Evolutionary conservation across 2,888 invertebrate species (phyloP).

Genomic region (Syritta pipiens): DNA sequence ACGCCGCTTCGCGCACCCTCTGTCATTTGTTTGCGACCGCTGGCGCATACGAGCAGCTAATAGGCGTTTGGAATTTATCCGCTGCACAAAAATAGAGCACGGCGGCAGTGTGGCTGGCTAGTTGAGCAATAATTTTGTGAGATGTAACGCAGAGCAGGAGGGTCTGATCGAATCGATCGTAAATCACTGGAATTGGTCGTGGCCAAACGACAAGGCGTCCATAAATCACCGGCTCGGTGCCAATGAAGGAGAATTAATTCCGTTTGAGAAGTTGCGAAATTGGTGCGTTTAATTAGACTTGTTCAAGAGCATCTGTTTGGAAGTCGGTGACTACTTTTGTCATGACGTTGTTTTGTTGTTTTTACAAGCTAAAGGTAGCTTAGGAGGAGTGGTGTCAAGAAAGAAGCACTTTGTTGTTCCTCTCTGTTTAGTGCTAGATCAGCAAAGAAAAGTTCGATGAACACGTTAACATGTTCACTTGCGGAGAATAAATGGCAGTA

Average conservation of each 20-base stretch:
- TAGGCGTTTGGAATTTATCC: slow-evolving; percentile 30
- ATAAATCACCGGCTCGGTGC: slow-evolving; percentile 24
- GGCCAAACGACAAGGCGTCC: slow-evolving; percentile 20
- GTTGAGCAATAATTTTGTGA: slow-evolving; percentile 41
- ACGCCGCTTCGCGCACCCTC: background rate
- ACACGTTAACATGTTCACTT: too few relatives aligned
- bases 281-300: background rate
- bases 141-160: slow-evolving; percentile 10
- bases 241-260: background rate
- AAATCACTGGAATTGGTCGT: slow-evolving; percentile 39
- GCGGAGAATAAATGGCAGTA: too few relatives aligned
- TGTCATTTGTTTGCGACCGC: background rate
- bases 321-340: too few relatives aligned
- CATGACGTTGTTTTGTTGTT: too few relatives aligned
- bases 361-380: too few relatives aligned
- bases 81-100: slow-evolving; percentile 36
- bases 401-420: too few relatives aligned
- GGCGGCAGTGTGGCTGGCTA: slow-evolving; percentile 4
- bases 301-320: too few relatives aligned
- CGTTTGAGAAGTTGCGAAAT: slow-evolving; percentile 36
- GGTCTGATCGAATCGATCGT: slow-evolving; percentile 35
- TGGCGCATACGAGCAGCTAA: slow-evolving; percentile 12
- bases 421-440: too few relatives aligned
- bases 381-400: too few relatives aligned
- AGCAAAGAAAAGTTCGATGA: too few relatives aligned